Percentiles rank a stretch among this genome's conserved stretches.
phyloP scores from a whole-genome alignment of 2,888 invertebrate genomes.

The Cheilosia pagana region DNA sequence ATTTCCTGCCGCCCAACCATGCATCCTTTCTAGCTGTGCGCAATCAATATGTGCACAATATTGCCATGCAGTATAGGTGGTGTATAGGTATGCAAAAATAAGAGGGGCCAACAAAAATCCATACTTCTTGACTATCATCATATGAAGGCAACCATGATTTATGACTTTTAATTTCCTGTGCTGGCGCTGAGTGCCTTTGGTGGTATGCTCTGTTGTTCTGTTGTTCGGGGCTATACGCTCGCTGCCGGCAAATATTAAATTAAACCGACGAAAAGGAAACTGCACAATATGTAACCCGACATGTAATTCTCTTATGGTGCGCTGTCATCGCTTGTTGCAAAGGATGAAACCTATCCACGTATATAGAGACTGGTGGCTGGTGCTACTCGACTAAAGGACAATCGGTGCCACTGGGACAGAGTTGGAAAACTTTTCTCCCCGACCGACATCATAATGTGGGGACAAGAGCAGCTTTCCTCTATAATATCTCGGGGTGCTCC shows the following conservation, averaged over 20 bases:
- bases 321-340: slow-evolving; percentile 68
- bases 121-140: slow-evolving; percentile 74
- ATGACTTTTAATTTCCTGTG: slow-evolving; percentile 83
- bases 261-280: slow-evolving; percentile 78
- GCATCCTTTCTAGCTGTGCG: slow-evolving; percentile 65
- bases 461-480: slow-evolving; percentile 19
- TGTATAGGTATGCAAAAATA: slow-evolving; percentile 33
- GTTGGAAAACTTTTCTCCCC: slow-evolving; percentile 41
- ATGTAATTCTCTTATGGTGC: slow-evolving; percentile 79
- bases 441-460: slow-evolving; percentile 23
- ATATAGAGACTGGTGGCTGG: slow-evolving; percentile 7
- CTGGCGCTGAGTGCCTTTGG: slow-evolving; percentile 76
- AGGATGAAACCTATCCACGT: slow-evolving; percentile 53
- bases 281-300: slow-evolving; percentile 79
- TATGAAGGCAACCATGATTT: slow-evolving; percentile 79
- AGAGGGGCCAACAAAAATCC: slow-evolving; percentile 63
- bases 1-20: slow-evolving; percentile 62
- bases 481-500: slow-evolving; percentile 11
- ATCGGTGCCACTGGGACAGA: slow-evolving; percentile 50
- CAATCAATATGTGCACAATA: slow-evolving; percentile 69
- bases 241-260: slow-evolving; percentile 65
- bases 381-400: slow-evolving; percentile 32
- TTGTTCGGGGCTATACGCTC: slow-evolving; percentile 30
- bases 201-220: slow-evolving; percentile 40
- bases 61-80: slow-evolving; percentile 18